These are phyloP conservation scores for Lasioglossum morio DNA, from an alignment of 2,888 invertebrate genomes.

Conservation along the genomic window DNA sequence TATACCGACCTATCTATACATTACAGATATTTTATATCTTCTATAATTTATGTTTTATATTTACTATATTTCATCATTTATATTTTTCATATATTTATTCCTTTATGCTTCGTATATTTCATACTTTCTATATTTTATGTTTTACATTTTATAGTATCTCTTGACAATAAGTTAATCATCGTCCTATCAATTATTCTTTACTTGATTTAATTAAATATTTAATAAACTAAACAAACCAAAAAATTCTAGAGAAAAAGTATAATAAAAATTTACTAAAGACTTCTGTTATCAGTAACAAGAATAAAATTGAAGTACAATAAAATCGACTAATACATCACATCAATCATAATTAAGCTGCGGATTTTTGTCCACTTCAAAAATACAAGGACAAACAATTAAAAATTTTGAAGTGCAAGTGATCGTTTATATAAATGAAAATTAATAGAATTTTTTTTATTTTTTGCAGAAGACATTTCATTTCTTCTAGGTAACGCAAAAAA, in stretches of 20 bases:
- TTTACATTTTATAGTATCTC: background rate
- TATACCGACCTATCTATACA: background rate
- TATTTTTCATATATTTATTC: too few species aligned
- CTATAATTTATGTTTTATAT: background rate
- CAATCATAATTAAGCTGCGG: background rate
- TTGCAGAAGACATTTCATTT: background rate
- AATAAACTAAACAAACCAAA: too few species aligned
- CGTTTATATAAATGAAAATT: background rate
- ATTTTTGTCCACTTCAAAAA: background rate
- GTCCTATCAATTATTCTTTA: too few species aligned
- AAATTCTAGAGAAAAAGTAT: too few species aligned
- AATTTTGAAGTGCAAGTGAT: too few species aligned
- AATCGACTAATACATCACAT: background rate
- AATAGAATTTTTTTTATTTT: background rate
- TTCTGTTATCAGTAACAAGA: too few species aligned
- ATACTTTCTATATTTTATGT: background rate
- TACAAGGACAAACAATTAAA: too few species aligned
- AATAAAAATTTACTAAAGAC: too few species aligned
- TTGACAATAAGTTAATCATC: background rate
- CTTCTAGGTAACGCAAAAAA: background rate
- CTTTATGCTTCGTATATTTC: background rate
- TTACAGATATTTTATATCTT: background rate
- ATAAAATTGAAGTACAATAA: too few species aligned
- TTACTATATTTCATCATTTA: background rate
- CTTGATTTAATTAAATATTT: too few species aligned